Base-by-base conservation (phyloP, 2,888 invertebrate genomes). In the Odontothrips loti region DNA sequence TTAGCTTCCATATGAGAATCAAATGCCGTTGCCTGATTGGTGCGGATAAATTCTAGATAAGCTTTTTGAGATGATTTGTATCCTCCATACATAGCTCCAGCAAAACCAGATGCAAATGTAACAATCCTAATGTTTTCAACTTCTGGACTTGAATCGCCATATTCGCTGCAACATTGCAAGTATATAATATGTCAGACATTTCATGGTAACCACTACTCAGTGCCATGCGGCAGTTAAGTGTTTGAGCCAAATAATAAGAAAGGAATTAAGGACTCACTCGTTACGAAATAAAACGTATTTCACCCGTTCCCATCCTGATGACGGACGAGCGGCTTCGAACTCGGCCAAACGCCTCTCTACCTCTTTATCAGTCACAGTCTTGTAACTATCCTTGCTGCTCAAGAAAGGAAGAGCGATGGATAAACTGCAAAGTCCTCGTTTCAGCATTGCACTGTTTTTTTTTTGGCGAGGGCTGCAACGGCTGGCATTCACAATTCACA, bases 1-100 rank as follows among this genome's bases (percentile, higher is more conserved):
- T 85, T 85, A 20, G 86, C 86, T 80, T 85, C 83, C 17, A 84
- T 34, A 43, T 85, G 85, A 47, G 82, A 84, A 47, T 82, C 82
- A 82, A 85, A 86, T 10, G 82, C 82, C 79, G 84, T 84, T 51
- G 85, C 85, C 75, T 84, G 83, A 82, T 85, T 85, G 78, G 82
- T 83, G 79, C 84, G 82, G 11, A 85, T 81, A 82, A 85, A 85
- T 23, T 85, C 83, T 17, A 82, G 20, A 79, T 85, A 84, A 4
- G 85, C 85, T 68, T 82, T 80, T 80, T 83, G 81, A 2, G 85
- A 84, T 83, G 9, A 11, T 75, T 75, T 27, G 23, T 23, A 27
- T 23, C 68, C 68, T 10, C 68, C 68, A 27, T 27, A 27, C 1
- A 12, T 8, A 12, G 27, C 23, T 4, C 68, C 68, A 23, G 23